Conservation (phyloP, 2,888 invertebrate species). For the Volucella inflata region DNA sequence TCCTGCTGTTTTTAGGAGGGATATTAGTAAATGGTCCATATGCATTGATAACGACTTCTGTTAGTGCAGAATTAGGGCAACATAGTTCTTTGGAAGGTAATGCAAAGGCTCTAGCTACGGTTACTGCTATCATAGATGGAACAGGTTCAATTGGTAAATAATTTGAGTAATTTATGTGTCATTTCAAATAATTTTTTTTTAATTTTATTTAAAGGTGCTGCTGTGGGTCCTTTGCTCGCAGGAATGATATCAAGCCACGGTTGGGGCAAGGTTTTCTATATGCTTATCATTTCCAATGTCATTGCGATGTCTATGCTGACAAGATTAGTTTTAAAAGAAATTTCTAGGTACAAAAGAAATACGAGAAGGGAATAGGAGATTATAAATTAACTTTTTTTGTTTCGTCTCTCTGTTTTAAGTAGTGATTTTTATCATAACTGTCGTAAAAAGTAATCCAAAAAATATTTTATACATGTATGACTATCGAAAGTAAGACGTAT, state of each 20-base stretch:
- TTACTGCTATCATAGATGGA: conserved; percentile 99
- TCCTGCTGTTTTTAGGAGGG: conserved; percentile 90
- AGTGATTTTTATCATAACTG: conserved; percentile 62
- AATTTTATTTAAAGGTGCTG: conserved; percentile 87
- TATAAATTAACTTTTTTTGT: conserved; percentile 10
- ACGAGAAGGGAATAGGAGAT: conserved; percentile 57
- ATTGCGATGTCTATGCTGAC: conserved; percentile 89
- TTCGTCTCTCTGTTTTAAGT: conserved; percentile 8
- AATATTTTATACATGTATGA: conserved; percentile 17
- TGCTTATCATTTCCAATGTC: conserved; percentile 93
- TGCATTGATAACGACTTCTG: conserved; percentile 97
- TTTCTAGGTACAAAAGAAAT: conserved; percentile 76
- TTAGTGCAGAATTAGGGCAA: conserved; percentile 95
- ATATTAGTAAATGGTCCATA: conserved; percentile 97
- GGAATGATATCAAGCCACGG: conserved; percentile 90
- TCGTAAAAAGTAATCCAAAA: conserved; percentile 26
- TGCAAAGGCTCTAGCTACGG: conserved; percentile 95
- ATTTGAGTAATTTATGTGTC: background rate
- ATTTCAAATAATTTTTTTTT: background rate
- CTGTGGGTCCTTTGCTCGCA: conserved; percentile 95
- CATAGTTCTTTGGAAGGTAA: conserved; percentile 93
- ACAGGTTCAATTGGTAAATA: conserved; percentile 87
- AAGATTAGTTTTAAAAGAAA: conserved; percentile 85
- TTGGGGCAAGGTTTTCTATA: conserved; percentile 95
- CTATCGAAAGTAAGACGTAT: background rate